Evolutionary conservation across 53 echinoderm and acorn worm genomes (phyloP).

Genomic region (Stichopus horrens): DNA sequence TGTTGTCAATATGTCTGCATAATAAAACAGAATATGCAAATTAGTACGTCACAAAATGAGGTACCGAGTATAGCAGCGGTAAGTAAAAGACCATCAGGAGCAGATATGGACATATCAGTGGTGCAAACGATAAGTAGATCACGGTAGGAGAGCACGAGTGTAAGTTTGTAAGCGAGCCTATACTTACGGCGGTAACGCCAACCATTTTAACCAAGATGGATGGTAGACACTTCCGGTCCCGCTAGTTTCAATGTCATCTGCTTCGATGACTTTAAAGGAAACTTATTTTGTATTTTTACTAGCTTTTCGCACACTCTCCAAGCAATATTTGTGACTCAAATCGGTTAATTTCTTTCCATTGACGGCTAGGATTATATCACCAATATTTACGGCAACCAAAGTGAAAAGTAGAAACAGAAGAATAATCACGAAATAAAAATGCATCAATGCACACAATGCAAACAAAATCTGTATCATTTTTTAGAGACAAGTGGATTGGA

Average conservation of each 20-base stretch:
- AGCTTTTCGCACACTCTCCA: constrained; percentile 16
- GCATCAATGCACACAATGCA: no score
- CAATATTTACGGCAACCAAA: not conserved
- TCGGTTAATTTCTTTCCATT: constrained; percentile 18
- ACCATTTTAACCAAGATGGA: constrained; percentile 44
- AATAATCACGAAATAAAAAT: not conserved
- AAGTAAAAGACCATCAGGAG: no score
- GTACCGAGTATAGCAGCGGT: no score
- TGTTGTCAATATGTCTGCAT: no score
- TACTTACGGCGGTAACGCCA: constrained; percentile 36
- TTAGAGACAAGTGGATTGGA: no score
- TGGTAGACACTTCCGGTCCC: constrained; percentile 1
- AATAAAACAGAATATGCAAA: no score
- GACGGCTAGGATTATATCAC: constrained; percentile 22
- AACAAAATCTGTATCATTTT: no score
- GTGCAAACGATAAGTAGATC: no score
- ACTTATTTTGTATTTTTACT: constrained; percentile 24
- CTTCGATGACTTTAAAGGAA: constrained; percentile 26
- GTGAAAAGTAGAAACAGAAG: not conserved
- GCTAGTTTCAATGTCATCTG: constrained; percentile 34
- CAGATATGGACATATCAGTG: no score
- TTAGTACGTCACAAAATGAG: no score
- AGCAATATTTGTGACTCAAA: not conserved
- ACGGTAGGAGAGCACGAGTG: no score
- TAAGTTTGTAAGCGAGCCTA: not conserved